Conservation (phyloP, 2,113 vertebrate species). For the Mungos mungo region DNA sequence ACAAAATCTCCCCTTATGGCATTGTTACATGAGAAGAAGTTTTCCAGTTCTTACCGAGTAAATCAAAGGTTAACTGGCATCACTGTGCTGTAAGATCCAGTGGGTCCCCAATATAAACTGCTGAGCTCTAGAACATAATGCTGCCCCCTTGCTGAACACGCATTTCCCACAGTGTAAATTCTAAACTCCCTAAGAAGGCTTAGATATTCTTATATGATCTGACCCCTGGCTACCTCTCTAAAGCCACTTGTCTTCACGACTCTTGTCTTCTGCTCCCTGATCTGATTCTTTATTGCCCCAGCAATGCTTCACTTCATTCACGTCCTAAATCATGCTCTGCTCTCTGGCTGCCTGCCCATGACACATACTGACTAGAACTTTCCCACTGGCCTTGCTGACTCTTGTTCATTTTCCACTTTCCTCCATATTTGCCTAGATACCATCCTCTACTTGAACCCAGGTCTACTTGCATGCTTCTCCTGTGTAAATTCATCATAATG, state of each 20-base stretch:
- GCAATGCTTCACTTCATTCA: accelerated
- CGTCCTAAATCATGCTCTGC: accelerated
- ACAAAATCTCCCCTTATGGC: not conserved
- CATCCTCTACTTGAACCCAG: not conserved
- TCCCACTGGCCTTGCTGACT: not conserved
- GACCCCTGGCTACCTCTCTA: not conserved
- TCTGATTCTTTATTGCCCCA: accelerated
- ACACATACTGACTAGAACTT: not conserved
- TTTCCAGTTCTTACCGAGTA: not conserved
- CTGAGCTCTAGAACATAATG: not conserved
- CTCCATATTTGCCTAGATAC: not conserved
- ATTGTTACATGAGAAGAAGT: not conserved
- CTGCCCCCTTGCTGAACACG: not conserved
- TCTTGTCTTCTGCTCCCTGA: accelerated
- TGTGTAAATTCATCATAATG: not conserved
- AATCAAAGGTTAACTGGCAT: not conserved
- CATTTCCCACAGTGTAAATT: not conserved
- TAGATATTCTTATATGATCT: not conserved
- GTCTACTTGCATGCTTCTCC: not conserved
- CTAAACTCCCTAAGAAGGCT: not conserved
- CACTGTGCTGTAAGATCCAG: not conserved
- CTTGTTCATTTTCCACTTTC: not conserved
- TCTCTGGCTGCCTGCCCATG: not conserved
- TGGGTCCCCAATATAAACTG: not conserved
- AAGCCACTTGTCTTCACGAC: not conserved